Evolutionary conservation across 92 coral and sea anemone species (phyloP).

Genomic region (Porites evermanni): DNA sequence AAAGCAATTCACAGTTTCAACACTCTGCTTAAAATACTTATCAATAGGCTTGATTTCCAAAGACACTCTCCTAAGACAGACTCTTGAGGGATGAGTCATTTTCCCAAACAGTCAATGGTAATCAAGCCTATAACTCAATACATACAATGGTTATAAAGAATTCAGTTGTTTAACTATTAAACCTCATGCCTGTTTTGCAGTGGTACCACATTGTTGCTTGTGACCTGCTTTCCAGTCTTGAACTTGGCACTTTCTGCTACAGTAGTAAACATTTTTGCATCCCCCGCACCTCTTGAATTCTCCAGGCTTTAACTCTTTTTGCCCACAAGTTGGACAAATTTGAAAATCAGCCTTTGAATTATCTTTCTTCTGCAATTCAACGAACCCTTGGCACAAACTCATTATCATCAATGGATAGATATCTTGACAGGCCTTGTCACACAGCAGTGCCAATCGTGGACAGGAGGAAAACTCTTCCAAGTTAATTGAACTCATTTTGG

Average conservation of each 20-base stretch:
- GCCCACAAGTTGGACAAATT: constrained; percentile 37
- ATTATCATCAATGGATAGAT: constrained; percentile 32
- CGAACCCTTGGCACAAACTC: constrained; percentile 42
- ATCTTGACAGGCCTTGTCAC: constrained; percentile 40
- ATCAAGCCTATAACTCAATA: no score
- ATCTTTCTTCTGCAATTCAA: constrained; percentile 37
- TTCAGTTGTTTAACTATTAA: no score
- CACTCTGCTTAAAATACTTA: no score
- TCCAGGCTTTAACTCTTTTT: constrained; percentile 40
- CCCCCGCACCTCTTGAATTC: constrained; percentile 55
- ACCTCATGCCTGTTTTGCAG: constrained; percentile 16
- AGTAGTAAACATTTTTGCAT: constrained; percentile 55
- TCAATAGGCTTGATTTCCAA: no score
- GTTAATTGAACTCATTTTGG: constrained; percentile 30
- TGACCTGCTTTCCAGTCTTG: constrained; percentile 62
- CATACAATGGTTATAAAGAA: no score
- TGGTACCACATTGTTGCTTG: constrained; percentile 34
- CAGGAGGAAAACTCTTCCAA: constrained; percentile 36
- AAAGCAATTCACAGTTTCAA: no score
- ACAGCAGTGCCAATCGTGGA: constrained; percentile 32
- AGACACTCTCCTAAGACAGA: no score
- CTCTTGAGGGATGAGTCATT: no score
- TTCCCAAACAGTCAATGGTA: no score
- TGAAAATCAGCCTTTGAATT: constrained; percentile 19
- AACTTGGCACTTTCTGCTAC: constrained; percentile 51